Evolutionary conservation across 2,888 invertebrate genomes (phyloP).

Genomic region (Scrobipalpa atriplicella): DNA sequence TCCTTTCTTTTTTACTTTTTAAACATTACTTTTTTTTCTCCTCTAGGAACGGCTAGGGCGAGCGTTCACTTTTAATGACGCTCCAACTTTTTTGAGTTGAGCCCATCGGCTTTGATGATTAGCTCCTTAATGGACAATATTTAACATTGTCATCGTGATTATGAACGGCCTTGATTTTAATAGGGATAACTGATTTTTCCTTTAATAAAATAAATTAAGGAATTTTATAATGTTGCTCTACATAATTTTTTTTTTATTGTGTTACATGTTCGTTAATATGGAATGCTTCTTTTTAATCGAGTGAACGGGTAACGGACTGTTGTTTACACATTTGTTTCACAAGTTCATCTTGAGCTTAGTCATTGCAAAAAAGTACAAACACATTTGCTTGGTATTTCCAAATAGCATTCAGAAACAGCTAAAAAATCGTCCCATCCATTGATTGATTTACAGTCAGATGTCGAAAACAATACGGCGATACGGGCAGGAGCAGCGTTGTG

Average conservation of each 20-base stretch:
- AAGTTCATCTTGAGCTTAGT: background rate
- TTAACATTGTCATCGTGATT: slow-evolving; percentile 22
- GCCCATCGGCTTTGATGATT: slow-evolving; percentile 35
- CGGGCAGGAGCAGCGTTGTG: slow-evolving; percentile 67
- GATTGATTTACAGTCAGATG: slow-evolving; percentile 28
- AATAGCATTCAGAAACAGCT: background rate
- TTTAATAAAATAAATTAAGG: background rate
- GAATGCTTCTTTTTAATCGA: too few relatives aligned
- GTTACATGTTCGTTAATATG: too few relatives aligned
- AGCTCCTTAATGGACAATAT: slow-evolving; percentile 28
- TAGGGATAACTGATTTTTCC: background rate
- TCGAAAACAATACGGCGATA: slow-evolving; percentile 43
- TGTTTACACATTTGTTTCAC: too few relatives aligned
- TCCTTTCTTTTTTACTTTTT: slow-evolving; percentile 53
- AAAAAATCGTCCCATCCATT: slow-evolving; percentile 18
- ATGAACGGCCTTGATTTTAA: background rate
- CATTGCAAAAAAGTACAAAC: slow-evolving; percentile 8
- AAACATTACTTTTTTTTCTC: slow-evolving; percentile 58
- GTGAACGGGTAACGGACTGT: too few relatives aligned
- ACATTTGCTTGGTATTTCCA: slow-evolving; percentile 7
- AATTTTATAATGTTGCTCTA: too few relatives aligned
- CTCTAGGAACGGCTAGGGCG: slow-evolving; percentile 54
- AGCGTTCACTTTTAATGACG: slow-evolving; percentile 78
- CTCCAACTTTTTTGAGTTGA: slow-evolving; percentile 45
- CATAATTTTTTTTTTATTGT: too few relatives aligned